Base-by-base conservation (phyloP, 2,888 invertebrate species). In the Orchestes rusci region DNA sequence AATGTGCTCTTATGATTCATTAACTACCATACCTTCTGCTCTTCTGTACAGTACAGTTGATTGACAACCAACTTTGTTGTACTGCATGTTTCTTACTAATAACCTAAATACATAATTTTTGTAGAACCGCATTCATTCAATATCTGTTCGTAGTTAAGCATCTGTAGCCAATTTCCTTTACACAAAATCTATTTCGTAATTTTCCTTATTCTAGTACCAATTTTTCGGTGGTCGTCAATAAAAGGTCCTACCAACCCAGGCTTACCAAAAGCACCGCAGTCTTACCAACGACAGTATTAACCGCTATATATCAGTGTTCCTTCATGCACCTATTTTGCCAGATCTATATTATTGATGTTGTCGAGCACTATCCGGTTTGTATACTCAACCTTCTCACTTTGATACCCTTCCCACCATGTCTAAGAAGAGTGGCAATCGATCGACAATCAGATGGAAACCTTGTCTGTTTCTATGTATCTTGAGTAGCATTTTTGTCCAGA, bases 121-220 rank as follows among this genome's bases (percentile, higher is more conserved):
- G n/a, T n/a, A n/a, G n/a, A n/a, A n/a, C n/a, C n/a, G n/a, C n/a
- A n/a, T n/a, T n/a, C n/a, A n/a, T n/a, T n/a, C n/a, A n/a, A n/a
- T n/a, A n/a, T n/a, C n/a, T n/a, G n/a, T n/a, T n/a, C n/a, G n/a
- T n/a, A n/a, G n/a, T n/a, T n/a, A n/a, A n/a, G n/a, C n/a, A n/a
- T n/a, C n/a, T n/a, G n/a, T n/a, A n/a, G n/a, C n/a, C n/a, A n/a
- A n/a, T n/a, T n/a, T 10, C 30, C 18, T 31, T 13, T 16, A 15
- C 12, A 28, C 10, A 8, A 38, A 8, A 17, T 60, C 64, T 64
- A 60, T 64, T 58, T 32, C n/a, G n/a, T n/a, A n/a, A n/a, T n/a
- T n/a, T n/a, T n/a, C n/a, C n/a, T 62, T 67, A 66, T 69, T 69
- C 63, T 68, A 69, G 69, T 69, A 68, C 61, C 67, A 68, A 58